Evolutionary conservation across 2,888 invertebrate species (phyloP).

Genomic region (Ophion costatus): DNA sequence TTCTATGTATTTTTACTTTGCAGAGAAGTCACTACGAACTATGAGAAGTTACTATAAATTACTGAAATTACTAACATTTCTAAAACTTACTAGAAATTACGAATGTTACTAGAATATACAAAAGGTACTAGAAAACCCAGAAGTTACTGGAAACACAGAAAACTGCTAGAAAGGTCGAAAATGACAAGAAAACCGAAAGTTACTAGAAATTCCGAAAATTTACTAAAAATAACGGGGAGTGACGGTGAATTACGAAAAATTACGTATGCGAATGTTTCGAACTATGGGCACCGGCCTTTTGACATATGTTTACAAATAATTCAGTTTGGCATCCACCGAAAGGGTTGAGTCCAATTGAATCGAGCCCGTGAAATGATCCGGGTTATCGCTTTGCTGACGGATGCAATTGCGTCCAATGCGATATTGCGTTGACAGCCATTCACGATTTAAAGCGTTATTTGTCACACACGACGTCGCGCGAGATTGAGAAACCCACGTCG

Average conservation of each 20-base stretch:
- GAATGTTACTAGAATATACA: too few species aligned
- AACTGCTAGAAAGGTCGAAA: too few species aligned
- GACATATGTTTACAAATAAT: neutral
- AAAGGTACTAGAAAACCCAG: too few species aligned
- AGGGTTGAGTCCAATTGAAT: neutral
- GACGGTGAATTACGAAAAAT: neutral
- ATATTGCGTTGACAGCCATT: slow-evolving; percentile 22
- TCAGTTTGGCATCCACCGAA: neutral
- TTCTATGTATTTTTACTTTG: too few species aligned
- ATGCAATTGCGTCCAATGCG: slow-evolving; percentile 47
- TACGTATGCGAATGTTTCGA: too few species aligned
- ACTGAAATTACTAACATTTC: neutral
- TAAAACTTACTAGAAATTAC: too few species aligned
- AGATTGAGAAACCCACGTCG: slow-evolving; percentile 9
- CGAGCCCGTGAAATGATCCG: neutral
- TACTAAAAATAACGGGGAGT: neutral
- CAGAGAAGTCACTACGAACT: too few species aligned
- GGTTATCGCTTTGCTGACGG: slow-evolving; percentile 25
- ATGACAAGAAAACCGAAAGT: too few species aligned
- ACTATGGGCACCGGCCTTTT: neutral
- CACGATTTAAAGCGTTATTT: slow-evolving; percentile 51
- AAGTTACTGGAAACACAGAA: too few species aligned
- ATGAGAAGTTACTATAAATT: neutral
- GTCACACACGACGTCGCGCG: slow-evolving; percentile 39
- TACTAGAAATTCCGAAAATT: too few species aligned